Evolutionary conservation across 2,113 vertebrate genomes (phyloP), one percentile per base, ranked within the genome.

Genomic region (Orientallactaga bullata): DNA sequence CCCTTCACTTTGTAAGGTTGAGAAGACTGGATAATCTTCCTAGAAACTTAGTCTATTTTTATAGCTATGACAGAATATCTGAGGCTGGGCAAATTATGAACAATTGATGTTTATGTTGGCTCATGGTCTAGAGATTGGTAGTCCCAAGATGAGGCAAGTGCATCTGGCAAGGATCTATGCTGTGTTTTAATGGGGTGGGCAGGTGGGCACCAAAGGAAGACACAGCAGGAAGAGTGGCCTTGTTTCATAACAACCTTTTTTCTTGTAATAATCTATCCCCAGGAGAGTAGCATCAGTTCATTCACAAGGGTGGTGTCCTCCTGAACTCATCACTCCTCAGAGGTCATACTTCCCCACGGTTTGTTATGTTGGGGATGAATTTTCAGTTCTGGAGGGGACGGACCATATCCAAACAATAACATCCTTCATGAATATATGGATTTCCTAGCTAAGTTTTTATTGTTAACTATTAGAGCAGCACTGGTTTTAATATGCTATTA

Each of bases 1-100:
- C 1, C 2, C 10, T 32, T 3, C 2, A 32, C 42, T 10, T 23
- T 11, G 28, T n/a, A 32, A 17, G 35, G 39, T 18, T 15, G 4
- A 63, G 68, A 90, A 78, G 47, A 51, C 58, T 42, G 16, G 72
- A 26, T 1, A 73, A 9, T 71, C 26, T 84, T 86, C 72, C 32
- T 86, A 58, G 63, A 76, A 69, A 61, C 6, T 55, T 51, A 55
- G 32, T 85, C 60, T 82, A 1, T 24, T 82, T 80, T 68, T 88
- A 3, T 76, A 82, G 9, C 69, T 68, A 3, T n/a, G 30, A 68
- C 15, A 30, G 18, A 78, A 58, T 39, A 58, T 30, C 78, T 15
- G n/a, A 58, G 60, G 58, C 39, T 82, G n/a, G 11, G 9, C 24
- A 12, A 55, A 28, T 76, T 82, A 42, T 42, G 55, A 71, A 80